A percentile compares a stretch with the other conserved stretches of the same genome.
Evolutionary conservation across 2,113 vertebrate species (phyloP).

Genomic region (Mormyrus lacerda): DNA sequence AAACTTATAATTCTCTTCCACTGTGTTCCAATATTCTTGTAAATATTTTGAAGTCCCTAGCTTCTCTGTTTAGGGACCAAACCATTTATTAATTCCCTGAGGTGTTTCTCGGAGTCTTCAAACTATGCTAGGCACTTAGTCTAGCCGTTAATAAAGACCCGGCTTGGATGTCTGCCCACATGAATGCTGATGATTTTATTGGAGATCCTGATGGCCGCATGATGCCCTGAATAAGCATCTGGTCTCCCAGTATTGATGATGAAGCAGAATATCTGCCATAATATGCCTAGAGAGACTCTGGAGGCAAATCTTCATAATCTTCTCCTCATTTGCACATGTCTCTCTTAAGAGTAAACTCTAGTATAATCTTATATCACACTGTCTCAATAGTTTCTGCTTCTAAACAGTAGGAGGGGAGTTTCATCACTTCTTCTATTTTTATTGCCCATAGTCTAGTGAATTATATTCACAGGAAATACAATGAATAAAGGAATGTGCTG

Average conservation of each 20-base stretch:
- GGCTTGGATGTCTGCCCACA: not conserved
- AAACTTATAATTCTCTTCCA: not conserved
- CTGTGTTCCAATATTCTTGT: not conserved
- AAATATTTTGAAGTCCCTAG: slow-evolving; percentile 1
- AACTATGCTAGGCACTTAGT: not conserved
- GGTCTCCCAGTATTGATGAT: not conserved
- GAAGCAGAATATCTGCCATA: not conserved
- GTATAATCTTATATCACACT: not conserved
- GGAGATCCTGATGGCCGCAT: not conserved
- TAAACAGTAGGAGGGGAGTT: not conserved
- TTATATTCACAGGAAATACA: not conserved
- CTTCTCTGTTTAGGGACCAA: not conserved
- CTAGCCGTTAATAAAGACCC: not conserved
- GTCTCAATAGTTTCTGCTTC: not conserved
- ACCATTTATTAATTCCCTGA: not conserved
- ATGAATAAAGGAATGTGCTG: not conserved
- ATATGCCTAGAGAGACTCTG: not conserved
- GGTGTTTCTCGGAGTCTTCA: not conserved
- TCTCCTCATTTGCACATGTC: not conserved
- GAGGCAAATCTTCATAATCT: not conserved
- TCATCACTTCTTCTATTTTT: not conserved
- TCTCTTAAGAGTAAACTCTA: not conserved
- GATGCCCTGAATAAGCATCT: not conserved
- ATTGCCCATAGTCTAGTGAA: not conserved
- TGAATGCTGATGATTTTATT: not conserved